Base-by-base conservation (phyloP, 2,888 invertebrate genomes). In the Silvanus unidentatus region DNA sequence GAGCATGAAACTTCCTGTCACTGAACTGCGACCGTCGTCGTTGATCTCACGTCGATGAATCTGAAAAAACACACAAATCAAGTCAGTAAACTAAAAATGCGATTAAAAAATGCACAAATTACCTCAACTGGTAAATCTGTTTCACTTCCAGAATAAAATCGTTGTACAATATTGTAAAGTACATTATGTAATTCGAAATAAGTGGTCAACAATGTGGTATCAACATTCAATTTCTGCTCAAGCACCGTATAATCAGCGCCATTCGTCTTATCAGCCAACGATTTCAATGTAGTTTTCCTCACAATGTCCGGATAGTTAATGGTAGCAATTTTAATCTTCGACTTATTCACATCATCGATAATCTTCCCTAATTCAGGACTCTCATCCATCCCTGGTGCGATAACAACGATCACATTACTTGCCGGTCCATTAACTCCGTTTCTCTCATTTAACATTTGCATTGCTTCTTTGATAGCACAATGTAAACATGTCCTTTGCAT, bases 1-100 rank as follows among this genome's bases (percentile, higher is more conserved):
- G 45, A 80, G 56, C 48, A 75, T 72, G 57, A 79, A 78, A 49
- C 74, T 75, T 0, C 78, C 78, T 9, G 74, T 76, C 2, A 77
- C 71, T 1, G 73, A 70, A 3, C 68, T 65, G 11, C 73, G 68
- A 1, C 74, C 73, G 54, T 77, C 76, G 47, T 75, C 74, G 30
- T 68, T 72, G 12, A 74, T 66, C 60, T 76, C 76, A 39, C 75
- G 65, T 11, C 76, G 67, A 53, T 77, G 76, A 42, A 77, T 74
- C 70, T 73, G 57, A 13, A 62, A 63, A 22, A 22, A 22, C n/a
- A n/a, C n/a, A n/a, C n/a, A n/a, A n/a, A 22, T 22, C 22, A 22
- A 22, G 3, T 22, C 8, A 8, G 3, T 22, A 22, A 22, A 22
- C 8, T 22, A 22, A 22, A 22, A 22, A 22, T 22, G 3, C 8